Evolutionary conservation across 2,888 invertebrate genomes (phyloP).

Genomic region (Drosophila fungiperda): DNA sequence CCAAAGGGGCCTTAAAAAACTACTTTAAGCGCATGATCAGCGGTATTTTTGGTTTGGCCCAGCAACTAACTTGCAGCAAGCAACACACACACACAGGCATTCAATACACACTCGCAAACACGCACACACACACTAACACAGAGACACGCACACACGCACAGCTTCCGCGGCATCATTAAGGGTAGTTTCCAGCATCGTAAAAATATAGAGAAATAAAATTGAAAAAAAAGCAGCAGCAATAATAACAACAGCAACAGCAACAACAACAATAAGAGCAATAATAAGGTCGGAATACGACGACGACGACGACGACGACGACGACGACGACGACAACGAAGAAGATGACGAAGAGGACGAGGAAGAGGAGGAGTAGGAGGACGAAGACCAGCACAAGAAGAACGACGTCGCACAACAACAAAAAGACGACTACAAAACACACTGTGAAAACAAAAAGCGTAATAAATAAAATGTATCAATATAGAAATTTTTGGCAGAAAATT

Average conservation of each 20-base stretch:
- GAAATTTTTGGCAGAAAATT: slow-evolving; percentile 64
- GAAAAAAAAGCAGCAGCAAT: slow-evolving; percentile 62
- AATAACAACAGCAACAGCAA: slow-evolving; percentile 32
- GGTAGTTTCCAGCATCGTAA: slow-evolving; percentile 82
- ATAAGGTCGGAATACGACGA: slow-evolving; percentile 63
- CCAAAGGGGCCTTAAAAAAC: slow-evolving; percentile 48
- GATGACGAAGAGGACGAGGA: background rate
- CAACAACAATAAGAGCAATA: slow-evolving; percentile 33
- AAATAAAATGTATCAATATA: slow-evolving; percentile 74
- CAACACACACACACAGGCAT: slow-evolving; percentile 4
- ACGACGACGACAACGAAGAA: slow-evolving; percentile 14
- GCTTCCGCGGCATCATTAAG: slow-evolving; percentile 80
- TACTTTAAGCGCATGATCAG: slow-evolving; percentile 70
- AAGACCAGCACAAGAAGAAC: slow-evolving; percentile 26
- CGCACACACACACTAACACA: slow-evolving; percentile 22
- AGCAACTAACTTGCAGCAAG: slow-evolving; percentile 45
- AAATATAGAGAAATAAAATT: slow-evolving; percentile 83
- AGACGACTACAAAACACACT: slow-evolving; percentile 44
- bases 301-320: slow-evolving; percentile 7
- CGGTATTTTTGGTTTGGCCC: slow-evolving; percentile 59
- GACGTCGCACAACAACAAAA: slow-evolving; percentile 6
- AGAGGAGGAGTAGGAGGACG: background rate
- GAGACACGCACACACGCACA: slow-evolving; percentile 20
- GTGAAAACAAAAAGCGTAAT: slow-evolving; percentile 61
- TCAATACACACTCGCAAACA: slow-evolving; percentile 8